Conservation (phyloP, 2,797 vertebrate species). For the Trematomus bernacchii region DNA sequence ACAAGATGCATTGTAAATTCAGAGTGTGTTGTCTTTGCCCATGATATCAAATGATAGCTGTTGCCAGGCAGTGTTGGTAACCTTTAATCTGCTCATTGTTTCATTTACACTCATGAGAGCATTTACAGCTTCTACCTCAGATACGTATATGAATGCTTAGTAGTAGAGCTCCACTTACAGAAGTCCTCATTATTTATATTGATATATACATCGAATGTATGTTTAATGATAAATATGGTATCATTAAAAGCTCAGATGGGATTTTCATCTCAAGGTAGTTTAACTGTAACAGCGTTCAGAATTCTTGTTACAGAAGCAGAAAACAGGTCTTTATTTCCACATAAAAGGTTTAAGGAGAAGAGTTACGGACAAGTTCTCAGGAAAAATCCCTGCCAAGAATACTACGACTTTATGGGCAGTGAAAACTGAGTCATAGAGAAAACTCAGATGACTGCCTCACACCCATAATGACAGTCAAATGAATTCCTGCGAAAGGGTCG, state of each 20-base stretch:
- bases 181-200: not conserved
- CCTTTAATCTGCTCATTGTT: not conserved
- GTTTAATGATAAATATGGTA: not conserved
- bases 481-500: not conserved
- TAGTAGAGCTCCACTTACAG: not conserved
- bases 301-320: not conserved
- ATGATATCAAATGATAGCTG: not conserved
- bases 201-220: too few relatives aligned
- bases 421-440: conserved; percentile 35
- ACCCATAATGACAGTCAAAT: conserved; percentile 1
- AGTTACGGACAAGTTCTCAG: conserved; percentile 17
- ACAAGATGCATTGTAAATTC: not conserved
- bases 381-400: conserved; percentile 11
- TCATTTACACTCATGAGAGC: not conserved
- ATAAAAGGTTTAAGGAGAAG: conserved; percentile 11
- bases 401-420: not conserved
- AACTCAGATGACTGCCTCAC: conserved; percentile 21
- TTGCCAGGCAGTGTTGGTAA: not conserved
- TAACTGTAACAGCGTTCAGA: not conserved
- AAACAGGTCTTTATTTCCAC: not conserved
- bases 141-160: not conserved
- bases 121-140: not conserved
- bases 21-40: not conserved
- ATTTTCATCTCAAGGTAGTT: not conserved
- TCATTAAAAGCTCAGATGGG: not conserved